A percentile compares a stretch with the other conserved stretches of the same genome.
phyloP scores from a whole-genome alignment of 37 sponge, comb jelly and placozoan species.

The Trichoplax adhaerens region DNA sequence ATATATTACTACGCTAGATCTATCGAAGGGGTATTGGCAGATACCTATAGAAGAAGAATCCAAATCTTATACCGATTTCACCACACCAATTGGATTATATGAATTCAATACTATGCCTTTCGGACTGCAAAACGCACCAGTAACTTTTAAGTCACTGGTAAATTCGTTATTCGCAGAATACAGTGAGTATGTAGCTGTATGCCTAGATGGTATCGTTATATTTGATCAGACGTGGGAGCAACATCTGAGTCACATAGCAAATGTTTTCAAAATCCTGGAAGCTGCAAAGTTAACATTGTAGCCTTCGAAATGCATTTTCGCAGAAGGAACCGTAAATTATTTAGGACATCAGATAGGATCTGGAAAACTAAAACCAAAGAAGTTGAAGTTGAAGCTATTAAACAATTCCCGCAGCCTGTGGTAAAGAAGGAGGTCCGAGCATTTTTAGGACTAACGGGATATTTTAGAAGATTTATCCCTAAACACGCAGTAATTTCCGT shows the following conservation, averaged over 20 bases:
- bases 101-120: slow-evolving; percentile 43
- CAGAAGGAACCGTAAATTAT: background rate
- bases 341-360: slow-evolving; percentile 17
- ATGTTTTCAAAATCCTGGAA: slow-evolving; percentile 6
- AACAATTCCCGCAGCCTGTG: slow-evolving; percentile 4
- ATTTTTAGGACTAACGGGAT: slow-evolving; percentile 19
- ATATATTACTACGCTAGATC: slow-evolving; percentile 27
- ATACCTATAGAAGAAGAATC: slow-evolving; percentile 19
- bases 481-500: slow-evolving; percentile 12
- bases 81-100: slow-evolving; percentile 27
- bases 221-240: slow-evolving; percentile 15
- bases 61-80: slow-evolving; percentile 21
- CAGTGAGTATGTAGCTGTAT: slow-evolving; percentile 5
- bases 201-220: slow-evolving; percentile 21
- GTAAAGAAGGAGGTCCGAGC: slow-evolving; percentile 20
- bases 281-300: slow-evolving; percentile 13
- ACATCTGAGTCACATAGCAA: slow-evolving; percentile 17
- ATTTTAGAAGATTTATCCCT: slow-evolving; percentile 11
- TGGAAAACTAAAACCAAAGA: slow-evolving; percentile 13
- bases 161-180: slow-evolving; percentile 12
- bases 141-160: slow-evolving; percentile 22
- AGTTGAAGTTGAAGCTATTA: slow-evolving; percentile 16
- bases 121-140: slow-evolving; percentile 31
- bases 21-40: slow-evolving; percentile 47
- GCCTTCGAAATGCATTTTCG: slow-evolving; percentile 8